Percentiles rank a stretch among this genome's conserved stretches.
phyloP scores from a whole-genome alignment of 2,888 invertebrate genomes.

The Tiliacea aurago region DNA sequence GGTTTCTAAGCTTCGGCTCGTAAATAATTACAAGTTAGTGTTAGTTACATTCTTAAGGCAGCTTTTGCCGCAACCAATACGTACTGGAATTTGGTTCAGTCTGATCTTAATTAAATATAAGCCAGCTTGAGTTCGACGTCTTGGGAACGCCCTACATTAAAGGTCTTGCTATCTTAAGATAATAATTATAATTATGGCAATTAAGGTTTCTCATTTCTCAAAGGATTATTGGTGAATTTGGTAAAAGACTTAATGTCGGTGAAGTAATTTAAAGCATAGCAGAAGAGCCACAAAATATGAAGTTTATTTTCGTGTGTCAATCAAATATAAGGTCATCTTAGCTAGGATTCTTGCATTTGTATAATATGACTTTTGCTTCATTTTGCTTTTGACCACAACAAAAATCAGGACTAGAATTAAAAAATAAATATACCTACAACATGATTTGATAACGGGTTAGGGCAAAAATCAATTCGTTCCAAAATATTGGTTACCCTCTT shows the following conservation, averaged over 20 bases:
- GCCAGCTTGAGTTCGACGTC: slow-evolving; percentile 28
- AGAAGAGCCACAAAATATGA: neutral
- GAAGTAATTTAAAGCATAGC: neutral
- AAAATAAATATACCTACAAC: neutral
- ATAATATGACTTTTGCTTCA: no score
- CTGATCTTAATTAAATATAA: slow-evolving; percentile 55
- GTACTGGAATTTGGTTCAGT: slow-evolving; percentile 45
- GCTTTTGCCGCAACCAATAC: slow-evolving; percentile 39
- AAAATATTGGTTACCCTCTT: neutral
- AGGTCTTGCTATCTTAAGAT: slow-evolving; percentile 2
- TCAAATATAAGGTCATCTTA: neutral
- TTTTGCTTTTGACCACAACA: neutral
- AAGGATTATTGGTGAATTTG: neutral
- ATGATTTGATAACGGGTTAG: neutral
- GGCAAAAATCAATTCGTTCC: neutral
- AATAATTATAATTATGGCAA: slow-evolving; percentile 37
- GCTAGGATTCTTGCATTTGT: neutral
- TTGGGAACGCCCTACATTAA: slow-evolving; percentile 13
- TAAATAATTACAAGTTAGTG: slow-evolving; percentile 58
- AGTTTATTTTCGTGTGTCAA: neutral
- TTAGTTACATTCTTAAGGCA: slow-evolving; percentile 51
- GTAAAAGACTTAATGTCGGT: neutral
- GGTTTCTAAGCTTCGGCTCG: slow-evolving; percentile 42
- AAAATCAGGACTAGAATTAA: neutral
- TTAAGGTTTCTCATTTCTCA: slow-evolving; percentile 4